Evolutionary conservation across 2,113 vertebrate species (phyloP), one percentile per base, ranked within the genome.

Genomic region (Eurypyga helias): DNA sequence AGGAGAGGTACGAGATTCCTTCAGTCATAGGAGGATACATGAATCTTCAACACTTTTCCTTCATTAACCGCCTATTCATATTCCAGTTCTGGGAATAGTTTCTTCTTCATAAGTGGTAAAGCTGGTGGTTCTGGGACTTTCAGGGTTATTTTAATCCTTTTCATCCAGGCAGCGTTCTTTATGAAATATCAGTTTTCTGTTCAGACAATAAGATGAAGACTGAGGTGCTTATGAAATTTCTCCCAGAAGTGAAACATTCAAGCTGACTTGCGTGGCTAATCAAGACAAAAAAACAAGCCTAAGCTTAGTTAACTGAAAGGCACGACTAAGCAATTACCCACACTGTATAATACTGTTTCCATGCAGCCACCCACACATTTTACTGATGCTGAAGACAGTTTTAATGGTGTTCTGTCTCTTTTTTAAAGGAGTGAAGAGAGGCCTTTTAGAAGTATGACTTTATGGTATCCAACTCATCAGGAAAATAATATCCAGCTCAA

Each of bases 231-330:
- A 34, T 67, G 36, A 83, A 85, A 90, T 90, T 81, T 81, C 36
- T 72, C 61, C 26, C 34, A 73, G 79, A 89, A 93, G 60, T 88
- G 93, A 93, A 96, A 89, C 73, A 76, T 93, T 89, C 87, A 77
- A 67, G 48, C 51, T 95, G 89, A 71, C 84, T 93, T 80, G 83
- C 17, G 0, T 93, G 62, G 51, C 86, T 90, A 92, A 96, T 95
- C 91, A 51, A 92, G 87, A 81, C 93, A 87, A 92, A 96, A 83
- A 93, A 84, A 64, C 87, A 95, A 94, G 71, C 38, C 51, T 71
- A 86, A 87, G 84, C 73, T 58, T 75, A 75, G 83, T 91, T 93
- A 87, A 80, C 65, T 86, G 90, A 96, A 96, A 97, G 64, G 81
- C 95, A 93, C 10, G 1, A 91, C 77, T 87, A 86, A 96, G 86